phyloP scores from a whole-genome alignment of 2,888 invertebrate genomes.

The Timandra comae region DNA sequence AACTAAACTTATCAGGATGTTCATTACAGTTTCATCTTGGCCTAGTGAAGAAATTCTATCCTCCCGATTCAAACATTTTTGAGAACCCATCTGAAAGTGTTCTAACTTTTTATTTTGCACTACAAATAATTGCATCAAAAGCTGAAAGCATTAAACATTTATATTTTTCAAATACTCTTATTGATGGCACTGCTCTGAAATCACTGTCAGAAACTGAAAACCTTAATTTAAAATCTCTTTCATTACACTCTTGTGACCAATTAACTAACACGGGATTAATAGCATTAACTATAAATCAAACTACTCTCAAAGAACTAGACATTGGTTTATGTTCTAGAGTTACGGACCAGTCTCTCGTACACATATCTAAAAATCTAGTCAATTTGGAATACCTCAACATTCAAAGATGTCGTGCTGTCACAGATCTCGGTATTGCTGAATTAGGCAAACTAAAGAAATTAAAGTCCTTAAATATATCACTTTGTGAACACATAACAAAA shows the following conservation, averaged over 20 bases:
- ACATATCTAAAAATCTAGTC: conserved; percentile 76
- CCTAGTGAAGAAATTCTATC: conserved; percentile 81
- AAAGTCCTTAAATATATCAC: conserved; percentile 79
- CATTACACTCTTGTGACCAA: conserved; percentile 78
- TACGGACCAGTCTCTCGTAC: conserved; percentile 78
- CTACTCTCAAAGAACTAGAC: conserved; percentile 75
- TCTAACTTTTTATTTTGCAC: conserved; percentile 81
- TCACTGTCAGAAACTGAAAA: conserved; percentile 70
- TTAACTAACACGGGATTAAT: conserved; percentile 77
- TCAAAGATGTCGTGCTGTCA: conserved; percentile 79
- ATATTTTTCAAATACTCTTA: conserved; percentile 81
- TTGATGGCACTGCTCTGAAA: conserved; percentile 79
- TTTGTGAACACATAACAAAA: conserved; percentile 80
- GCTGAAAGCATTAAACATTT: conserved; percentile 75
- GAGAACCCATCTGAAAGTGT: conserved; percentile 80
- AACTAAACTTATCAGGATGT: conserved; percentile 80
- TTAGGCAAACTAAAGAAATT: conserved; percentile 74
- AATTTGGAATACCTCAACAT: conserved; percentile 78
- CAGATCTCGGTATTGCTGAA: conserved; percentile 76
- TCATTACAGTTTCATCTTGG: conserved; percentile 84
- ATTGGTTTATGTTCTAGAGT: conserved; percentile 80
- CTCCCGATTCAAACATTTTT: conserved; percentile 53
- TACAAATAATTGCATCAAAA: conserved; percentile 74
- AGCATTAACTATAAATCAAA: conserved; percentile 74
- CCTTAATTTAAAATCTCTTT: conserved; percentile 69